Conservation (phyloP, 2,113 vertebrate genomes). For the Helogale parvula region DNA sequence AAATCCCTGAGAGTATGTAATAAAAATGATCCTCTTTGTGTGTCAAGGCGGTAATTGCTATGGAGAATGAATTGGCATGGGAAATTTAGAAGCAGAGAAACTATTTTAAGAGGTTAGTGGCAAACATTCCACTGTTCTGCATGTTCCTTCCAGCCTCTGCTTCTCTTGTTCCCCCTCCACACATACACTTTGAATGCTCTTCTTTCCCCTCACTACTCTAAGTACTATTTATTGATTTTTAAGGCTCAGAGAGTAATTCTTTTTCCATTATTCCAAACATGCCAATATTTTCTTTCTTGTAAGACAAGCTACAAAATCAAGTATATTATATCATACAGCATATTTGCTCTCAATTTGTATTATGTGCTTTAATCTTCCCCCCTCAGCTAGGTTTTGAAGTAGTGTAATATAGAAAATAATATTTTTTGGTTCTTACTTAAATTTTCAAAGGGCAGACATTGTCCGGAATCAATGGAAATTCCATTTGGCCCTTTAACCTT, state of each 20-base stretch:
- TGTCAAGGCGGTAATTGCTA: background rate
- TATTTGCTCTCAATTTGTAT: background rate
- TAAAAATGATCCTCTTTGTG: background rate
- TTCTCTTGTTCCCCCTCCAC: background rate
- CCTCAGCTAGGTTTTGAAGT: background rate
- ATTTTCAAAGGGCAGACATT: slow-evolving; percentile 24
- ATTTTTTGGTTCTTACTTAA: background rate
- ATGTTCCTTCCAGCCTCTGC: background rate
- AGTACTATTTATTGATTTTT: background rate
- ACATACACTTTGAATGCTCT: accelerated
- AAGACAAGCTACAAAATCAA: slow-evolving; percentile 10
- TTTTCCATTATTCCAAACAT: background rate
- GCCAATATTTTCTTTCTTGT: background rate
- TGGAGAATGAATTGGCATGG: background rate
- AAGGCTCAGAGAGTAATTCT: background rate
- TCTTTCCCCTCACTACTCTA: background rate
- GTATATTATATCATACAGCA: background rate
- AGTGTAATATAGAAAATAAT: background rate
- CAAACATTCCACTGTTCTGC: background rate
- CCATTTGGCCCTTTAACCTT: background rate
- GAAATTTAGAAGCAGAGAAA: background rate
- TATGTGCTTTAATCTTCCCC: background rate
- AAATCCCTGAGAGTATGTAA: background rate
- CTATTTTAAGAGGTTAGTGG: background rate
- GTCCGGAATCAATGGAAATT: slow-evolving; percentile 44